Evolutionary conservation across 2,113 vertebrate genomes (phyloP).

Genomic region (Hassar affinis): DNA sequence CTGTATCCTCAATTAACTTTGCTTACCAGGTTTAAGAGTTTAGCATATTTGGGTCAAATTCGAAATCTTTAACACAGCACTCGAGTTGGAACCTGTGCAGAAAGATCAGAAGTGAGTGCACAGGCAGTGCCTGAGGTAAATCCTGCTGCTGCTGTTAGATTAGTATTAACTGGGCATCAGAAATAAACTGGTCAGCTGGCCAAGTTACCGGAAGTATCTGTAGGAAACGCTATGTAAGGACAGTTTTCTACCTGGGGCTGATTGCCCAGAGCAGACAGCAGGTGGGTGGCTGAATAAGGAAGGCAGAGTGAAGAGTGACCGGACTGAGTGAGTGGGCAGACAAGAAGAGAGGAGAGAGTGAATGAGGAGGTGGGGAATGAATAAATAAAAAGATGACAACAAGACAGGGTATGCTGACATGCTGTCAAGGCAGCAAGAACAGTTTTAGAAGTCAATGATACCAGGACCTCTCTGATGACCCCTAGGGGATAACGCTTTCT

Average conservation of each 20-base stretch:
- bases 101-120: neutral
- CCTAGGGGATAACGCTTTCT: no score
- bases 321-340: constrained; percentile 29
- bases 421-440: constrained; percentile 6
- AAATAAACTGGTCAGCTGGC: neutral
- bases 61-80: neutral
- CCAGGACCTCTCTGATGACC: neutral
- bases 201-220: neutral
- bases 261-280: constrained; percentile 35
- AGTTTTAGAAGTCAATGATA: neutral
- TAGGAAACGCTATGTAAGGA: constrained; percentile 25
- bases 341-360: constrained; percentile 17
- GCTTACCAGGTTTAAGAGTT: neutral
- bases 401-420: constrained; percentile 9
- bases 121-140: neutral
- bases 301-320: constrained; percentile 24
- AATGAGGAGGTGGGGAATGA: constrained; percentile 12
- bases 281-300: constrained; percentile 39
- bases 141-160: neutral
- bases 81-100: neutral
- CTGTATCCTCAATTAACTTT: neutral
- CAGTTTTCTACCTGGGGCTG: constrained; percentile 24
- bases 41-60: neutral
- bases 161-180: neutral
- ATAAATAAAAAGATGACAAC: constrained; percentile 33